These are phyloP conservation scores for Hydrophis major DNA, from an alignment of 2,797 vertebrate genomes.

Conservation along the genomic window DNA sequence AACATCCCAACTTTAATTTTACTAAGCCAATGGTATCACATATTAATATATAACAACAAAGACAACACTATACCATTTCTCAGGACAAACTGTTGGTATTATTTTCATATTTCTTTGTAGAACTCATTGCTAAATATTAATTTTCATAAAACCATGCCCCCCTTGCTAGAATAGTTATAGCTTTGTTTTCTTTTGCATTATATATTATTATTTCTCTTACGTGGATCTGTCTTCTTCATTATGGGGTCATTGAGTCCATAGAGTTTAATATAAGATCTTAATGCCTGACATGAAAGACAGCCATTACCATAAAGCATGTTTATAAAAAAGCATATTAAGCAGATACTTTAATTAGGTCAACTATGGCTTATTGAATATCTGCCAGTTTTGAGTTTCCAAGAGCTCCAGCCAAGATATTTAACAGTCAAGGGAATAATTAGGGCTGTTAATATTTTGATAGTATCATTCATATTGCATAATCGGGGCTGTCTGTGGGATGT, in stretches of 20 bases:
- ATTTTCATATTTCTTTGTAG: conserved; percentile 20
- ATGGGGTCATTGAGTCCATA: not conserved
- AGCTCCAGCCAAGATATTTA: not conserved
- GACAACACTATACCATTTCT: conserved; percentile 17
- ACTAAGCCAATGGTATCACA: conserved; percentile 32
- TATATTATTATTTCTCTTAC: conserved; percentile 28
- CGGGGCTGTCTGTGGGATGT: not conserved
- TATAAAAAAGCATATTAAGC: not conserved
- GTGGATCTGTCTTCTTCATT: conserved; percentile 20
- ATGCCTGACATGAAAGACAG: not conserved
- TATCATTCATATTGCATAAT: not conserved
- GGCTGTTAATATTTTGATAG: not conserved
- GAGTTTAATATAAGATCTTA: conserved; percentile 21
- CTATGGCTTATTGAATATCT: not conserved
- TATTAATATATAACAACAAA: conserved; percentile 29
- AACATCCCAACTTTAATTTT: not conserved
- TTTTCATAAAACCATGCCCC: conserved; percentile 30
- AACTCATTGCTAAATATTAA: conserved; percentile 41
- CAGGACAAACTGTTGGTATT: not conserved
- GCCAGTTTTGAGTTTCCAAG: not conserved
- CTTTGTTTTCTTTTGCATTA: conserved; percentile 38
- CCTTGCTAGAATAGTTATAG: conserved; percentile 14
- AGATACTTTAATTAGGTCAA: not conserved
- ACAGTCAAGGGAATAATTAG: not conserved
- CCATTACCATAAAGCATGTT: conserved; percentile 12